Evolutionary conservation across 92 coral and sea anemone genomes (phyloP).

Genomic region (Nematostella vectensis): DNA sequence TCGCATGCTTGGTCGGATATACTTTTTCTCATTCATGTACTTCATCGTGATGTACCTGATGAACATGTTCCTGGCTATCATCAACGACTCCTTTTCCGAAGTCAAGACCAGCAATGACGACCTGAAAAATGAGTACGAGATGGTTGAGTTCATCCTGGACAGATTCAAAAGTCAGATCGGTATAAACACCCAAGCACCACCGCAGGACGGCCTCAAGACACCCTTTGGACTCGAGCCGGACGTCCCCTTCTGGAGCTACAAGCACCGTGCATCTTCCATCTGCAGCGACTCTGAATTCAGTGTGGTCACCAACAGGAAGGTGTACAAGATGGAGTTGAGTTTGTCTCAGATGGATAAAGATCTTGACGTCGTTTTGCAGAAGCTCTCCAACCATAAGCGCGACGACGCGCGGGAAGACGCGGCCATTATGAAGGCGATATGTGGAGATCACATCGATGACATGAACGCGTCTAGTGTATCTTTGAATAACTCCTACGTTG

Average conservation of each 20-base stretch:
- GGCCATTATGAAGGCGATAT: conserved; percentile 1
- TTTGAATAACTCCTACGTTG: too few relatives aligned
- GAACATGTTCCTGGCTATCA: conserved; percentile 95
- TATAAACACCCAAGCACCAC: conserved; percentile 6
- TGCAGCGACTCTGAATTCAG: conserved; percentile 25
- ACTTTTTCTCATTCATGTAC: conserved; percentile 82
- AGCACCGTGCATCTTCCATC: conserved; percentile 28
- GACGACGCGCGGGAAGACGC: conserved; percentile 18
- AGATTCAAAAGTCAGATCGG: conserved; percentile 46
- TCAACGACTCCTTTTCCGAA: conserved; percentile 78
- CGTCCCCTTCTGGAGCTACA: conserved; percentile 55
- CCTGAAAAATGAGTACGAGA: conserved; percentile 66
- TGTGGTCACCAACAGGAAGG: conserved; percentile 7
- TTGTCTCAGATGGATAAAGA: conserved; percentile 13
- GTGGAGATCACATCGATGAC: too few relatives aligned
- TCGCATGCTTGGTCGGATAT: conserved; percentile 60
- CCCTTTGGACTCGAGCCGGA: conserved; percentile 30
- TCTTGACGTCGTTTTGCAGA: conserved; percentile 9
- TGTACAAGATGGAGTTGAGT: conserved; percentile 8
- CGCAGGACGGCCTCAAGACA: conserved; percentile 5
- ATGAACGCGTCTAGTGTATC: too few relatives aligned
- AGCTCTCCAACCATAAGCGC: conserved; percentile 8
- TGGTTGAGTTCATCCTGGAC: conserved; percentile 62
- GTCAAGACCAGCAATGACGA: conserved; percentile 53
- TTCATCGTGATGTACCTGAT: conserved; percentile 67